A percentile compares a stretch with the other conserved stretches of the same genome.
Evolutionary conservation across 2,888 invertebrate genomes (phyloP).

Genomic region (Rhamnusium bicolor): DNA sequence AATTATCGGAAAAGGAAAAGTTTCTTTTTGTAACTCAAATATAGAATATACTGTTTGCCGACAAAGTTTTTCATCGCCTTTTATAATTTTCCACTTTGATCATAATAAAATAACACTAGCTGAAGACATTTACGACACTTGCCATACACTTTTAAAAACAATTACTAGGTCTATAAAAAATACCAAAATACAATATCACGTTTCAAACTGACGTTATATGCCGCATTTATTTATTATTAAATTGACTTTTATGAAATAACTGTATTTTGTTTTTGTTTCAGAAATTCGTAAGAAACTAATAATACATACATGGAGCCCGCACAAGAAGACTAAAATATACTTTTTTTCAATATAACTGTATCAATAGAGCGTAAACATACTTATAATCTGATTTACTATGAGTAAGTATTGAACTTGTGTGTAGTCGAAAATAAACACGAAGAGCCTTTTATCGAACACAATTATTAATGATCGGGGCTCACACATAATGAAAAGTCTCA

Average conservation of each 20-base stretch:
- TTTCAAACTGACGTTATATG: neutral
- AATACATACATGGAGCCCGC: neutral
- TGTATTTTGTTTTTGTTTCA: neutral
- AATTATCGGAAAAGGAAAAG: neutral
- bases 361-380: too few species aligned
- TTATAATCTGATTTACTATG: too few species aligned
- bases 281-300: neutral
- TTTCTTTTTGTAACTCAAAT: neutral
- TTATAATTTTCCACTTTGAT: neutral
- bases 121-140: neutral
- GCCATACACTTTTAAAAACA: neutral
- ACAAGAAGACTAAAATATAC: neutral
- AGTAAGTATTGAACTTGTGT: too few species aligned
- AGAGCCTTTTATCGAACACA: too few species aligned
- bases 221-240: neutral
- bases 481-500: too few species aligned
- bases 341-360: neutral
- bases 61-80: neutral
- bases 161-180: neutral
- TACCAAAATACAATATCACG: neutral
- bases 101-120: neutral
- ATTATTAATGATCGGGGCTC: too few species aligned
- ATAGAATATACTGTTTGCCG: neutral
- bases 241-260: neutral
- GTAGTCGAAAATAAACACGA: too few species aligned